Evolutionary conservation across 2,888 invertebrate species (phyloP).

Genomic region (Hemithea aestivaria): DNA sequence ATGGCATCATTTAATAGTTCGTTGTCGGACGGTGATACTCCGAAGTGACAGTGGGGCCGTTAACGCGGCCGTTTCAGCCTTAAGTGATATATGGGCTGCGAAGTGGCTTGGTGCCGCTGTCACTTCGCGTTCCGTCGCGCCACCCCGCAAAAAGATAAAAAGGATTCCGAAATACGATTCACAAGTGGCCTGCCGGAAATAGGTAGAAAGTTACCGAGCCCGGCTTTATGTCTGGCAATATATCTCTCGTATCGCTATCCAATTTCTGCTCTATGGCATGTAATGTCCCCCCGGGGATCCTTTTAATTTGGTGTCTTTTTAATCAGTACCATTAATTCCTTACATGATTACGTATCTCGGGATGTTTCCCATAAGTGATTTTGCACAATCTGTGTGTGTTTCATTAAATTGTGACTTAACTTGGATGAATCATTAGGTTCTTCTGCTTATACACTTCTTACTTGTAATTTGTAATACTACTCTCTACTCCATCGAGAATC

Average conservation of each 20-base stretch:
- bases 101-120: slow-evolving; percentile 75
- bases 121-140: slow-evolving; percentile 66
- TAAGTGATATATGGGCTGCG: slow-evolving; percentile 75
- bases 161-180: slow-evolving; percentile 75
- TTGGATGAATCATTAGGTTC: too few species aligned
- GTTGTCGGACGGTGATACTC: slow-evolving; percentile 55
- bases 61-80: slow-evolving; percentile 67
- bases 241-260: slow-evolving; percentile 75
- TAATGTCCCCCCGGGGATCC: slow-evolving; percentile 64
- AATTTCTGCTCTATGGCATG: slow-evolving; percentile 75
- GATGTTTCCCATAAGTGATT: slow-evolving; percentile 24
- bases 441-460: too few species aligned
- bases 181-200: slow-evolving; percentile 76
- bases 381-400: slow-evolving; percentile 22
- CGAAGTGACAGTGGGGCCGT: slow-evolving; percentile 70
- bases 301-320: slow-evolving; percentile 69
- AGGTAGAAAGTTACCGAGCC: slow-evolving; percentile 71
- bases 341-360: slow-evolving; percentile 35
- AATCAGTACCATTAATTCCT: slow-evolving; percentile 60
- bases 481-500: too few species aligned
- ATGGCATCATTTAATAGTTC: slow-evolving; percentile 44
- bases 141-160: slow-evolving; percentile 73
- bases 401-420: too few species aligned
- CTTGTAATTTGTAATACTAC: too few species aligned
- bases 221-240: slow-evolving; percentile 73